Evolutionary conservation across 2,888 invertebrate genomes (phyloP).

Genomic region (Globia sparganii): DNA sequence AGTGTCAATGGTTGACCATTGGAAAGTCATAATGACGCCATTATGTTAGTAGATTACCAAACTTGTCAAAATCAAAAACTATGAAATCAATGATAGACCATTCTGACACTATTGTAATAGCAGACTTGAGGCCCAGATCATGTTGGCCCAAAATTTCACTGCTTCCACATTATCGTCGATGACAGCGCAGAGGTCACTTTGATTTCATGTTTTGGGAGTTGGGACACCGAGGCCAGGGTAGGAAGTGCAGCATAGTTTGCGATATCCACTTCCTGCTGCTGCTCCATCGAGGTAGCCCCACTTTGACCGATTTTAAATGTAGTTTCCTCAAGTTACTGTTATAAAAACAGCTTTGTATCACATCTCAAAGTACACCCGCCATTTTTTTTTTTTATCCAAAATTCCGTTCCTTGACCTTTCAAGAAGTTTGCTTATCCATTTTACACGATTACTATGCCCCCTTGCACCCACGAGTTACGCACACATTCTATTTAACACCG

Average conservation of each 20-base stretch:
- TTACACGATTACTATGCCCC: constrained; percentile 33
- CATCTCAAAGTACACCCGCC: not conserved
- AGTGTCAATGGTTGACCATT: too few species aligned
- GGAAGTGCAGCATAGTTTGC: too few species aligned
- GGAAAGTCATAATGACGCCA: too few species aligned
- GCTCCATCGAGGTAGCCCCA: not conserved
- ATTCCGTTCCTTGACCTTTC: constrained; percentile 62
- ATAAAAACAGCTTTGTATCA: too few species aligned
- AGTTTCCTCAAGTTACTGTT: too few species aligned
- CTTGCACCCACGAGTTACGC: constrained; percentile 20
- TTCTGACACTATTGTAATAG: too few species aligned
- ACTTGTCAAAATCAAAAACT: too few species aligned
- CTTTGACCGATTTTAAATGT: not conserved
- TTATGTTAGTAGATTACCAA: too few species aligned
- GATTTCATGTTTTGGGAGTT: not conserved
- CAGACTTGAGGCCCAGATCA: too few species aligned
- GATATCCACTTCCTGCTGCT: not conserved
- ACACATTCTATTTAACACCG: constrained; percentile 14
- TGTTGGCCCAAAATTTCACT: not conserved
- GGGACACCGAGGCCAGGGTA: not conserved
- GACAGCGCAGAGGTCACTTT: not conserved
- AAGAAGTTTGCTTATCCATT: constrained; percentile 53
- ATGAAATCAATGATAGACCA: too few species aligned
- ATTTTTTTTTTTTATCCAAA: constrained; percentile 36
- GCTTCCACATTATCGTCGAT: not conserved